Conservation (phyloP, 1,140 invertebrate genomes). For the Gonatopus flavifemur region DNA sequence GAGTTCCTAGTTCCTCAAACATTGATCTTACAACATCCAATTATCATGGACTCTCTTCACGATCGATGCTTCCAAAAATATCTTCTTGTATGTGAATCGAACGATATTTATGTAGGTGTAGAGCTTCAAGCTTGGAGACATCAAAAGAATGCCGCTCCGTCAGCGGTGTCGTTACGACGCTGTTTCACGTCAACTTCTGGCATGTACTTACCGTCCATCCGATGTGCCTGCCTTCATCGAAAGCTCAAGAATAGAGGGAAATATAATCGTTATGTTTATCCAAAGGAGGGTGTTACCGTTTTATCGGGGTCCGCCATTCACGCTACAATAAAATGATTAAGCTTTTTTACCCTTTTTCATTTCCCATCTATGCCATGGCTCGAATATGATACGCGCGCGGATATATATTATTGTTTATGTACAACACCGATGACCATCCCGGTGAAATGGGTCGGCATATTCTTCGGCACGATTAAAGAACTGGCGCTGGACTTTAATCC, state of each 20-base stretch:
- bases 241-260: neutral
- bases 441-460: constrained; percentile 27
- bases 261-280: neutral
- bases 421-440: constrained; percentile 11
- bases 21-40: too few species aligned
- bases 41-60: too few species aligned
- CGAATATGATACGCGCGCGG: neutral
- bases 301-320: too few species aligned
- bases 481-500: constrained; percentile 31
- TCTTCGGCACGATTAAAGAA: constrained; percentile 34
- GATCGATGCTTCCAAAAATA: neutral
- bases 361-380: too few species aligned
- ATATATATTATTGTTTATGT: too few species aligned
- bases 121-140: constrained; percentile 12
- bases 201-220: neutral
- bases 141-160: constrained; percentile 22
- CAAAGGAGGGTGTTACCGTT: too few species aligned
- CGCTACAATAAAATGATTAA: too few species aligned
- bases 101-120: constrained; percentile 29
- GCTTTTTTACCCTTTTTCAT: too few species aligned
- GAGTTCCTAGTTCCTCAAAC: too few species aligned
- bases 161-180: neutral
- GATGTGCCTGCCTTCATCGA: neutral
- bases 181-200: neutral
- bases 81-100: neutral